A percentile compares a stretch with the other conserved stretches of the same genome.
phyloP scores from a whole-genome alignment of 1,140 invertebrate species.

The Theocolax elegans region DNA sequence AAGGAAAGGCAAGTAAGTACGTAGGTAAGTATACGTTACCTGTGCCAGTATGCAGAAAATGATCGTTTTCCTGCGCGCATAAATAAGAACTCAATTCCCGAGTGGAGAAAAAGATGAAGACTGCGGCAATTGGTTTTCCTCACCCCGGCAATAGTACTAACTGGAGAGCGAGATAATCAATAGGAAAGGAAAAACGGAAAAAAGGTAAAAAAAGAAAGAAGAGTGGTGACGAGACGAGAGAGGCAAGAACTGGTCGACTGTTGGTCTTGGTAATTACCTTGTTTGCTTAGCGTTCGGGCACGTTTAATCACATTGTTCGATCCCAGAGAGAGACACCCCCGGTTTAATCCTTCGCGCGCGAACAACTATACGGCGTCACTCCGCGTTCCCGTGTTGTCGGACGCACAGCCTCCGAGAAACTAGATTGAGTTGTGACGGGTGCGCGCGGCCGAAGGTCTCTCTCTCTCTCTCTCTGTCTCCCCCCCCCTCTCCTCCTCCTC shows the following conservation, averaged over 20 bases:
- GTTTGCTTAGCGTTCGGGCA: conserved; percentile 23
- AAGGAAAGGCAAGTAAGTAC: no score
- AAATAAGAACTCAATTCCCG: no score
- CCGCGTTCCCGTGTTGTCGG: not conserved
- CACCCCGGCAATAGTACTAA: not conserved
- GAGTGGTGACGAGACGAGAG: not conserved
- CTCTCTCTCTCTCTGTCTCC: conserved; percentile 38
- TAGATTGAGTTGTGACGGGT: conserved; percentile 67
- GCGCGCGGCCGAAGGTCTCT: conserved; percentile 55
- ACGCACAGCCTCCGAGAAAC: conserved; percentile 58
- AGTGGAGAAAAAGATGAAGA: no score
- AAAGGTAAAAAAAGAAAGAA: no score
- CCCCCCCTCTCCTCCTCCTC: conserved; percentile 23
- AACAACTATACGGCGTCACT: not conserved
- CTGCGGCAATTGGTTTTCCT: no score
- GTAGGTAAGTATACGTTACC: no score
- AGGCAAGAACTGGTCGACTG: not conserved
- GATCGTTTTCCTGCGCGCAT: no score
- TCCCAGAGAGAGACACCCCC: no score
- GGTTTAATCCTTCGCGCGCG: not conserved
- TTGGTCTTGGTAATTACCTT: conserved; percentile 9
- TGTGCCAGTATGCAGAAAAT: no score
- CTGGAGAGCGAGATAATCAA: not conserved
- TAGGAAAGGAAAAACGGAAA: no score
- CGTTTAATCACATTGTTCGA: conserved; percentile 33